phyloP scores from a whole-genome alignment of 2,113 vertebrate species.

The Bombycilla garrulus region DNA sequence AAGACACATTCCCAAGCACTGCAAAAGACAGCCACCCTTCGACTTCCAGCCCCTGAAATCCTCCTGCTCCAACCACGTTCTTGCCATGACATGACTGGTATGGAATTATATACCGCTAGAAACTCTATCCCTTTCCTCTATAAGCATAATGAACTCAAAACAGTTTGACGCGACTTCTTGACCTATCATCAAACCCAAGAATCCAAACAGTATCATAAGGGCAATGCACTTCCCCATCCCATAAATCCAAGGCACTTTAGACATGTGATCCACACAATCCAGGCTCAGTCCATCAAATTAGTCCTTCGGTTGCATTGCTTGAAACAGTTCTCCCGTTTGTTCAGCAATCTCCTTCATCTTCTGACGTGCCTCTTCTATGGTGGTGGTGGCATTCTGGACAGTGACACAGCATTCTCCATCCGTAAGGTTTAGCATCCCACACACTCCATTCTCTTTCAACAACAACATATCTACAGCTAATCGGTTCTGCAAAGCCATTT shows the following conservation, averaged over 20 bases:
- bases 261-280: neutral
- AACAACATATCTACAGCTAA: neutral
- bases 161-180: neutral
- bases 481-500: neutral
- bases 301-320: neutral
- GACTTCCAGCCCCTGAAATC: neutral
- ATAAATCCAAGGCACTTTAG: neutral
- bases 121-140: neutral
- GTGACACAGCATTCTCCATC: slow-evolving; percentile 4
- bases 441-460: neutral
- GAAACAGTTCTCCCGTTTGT: neutral
- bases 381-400: neutral
- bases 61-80: neutral
- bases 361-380: neutral
- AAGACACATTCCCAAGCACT: neutral
- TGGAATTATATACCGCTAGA: neutral
- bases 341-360: slow-evolving; percentile 10
- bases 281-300: neutral
- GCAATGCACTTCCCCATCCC: neutral
- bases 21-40: neutral
- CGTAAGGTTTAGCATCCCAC: neutral
- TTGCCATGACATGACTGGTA: neutral
- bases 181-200: neutral
- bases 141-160: neutral
- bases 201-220: neutral